Conservation (phyloP, 2,888 invertebrate genomes). For the Sphaerophoria rueppellii region DNA sequence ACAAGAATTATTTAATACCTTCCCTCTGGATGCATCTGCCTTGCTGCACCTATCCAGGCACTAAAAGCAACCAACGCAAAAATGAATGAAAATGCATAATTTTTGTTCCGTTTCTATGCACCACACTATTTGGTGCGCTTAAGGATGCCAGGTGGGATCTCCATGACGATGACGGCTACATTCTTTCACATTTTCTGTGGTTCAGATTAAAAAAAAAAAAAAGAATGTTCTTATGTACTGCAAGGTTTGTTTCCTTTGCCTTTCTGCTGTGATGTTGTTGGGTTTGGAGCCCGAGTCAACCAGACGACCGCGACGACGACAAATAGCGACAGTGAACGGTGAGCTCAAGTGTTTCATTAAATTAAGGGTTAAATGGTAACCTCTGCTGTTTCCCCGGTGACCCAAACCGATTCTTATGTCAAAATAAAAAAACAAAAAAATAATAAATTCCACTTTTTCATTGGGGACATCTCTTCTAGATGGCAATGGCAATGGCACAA, state of each 20-base stretch:
- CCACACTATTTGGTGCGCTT: conserved; percentile 16
- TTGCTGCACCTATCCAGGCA: too few species aligned
- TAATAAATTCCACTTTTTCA: not conserved
- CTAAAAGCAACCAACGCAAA: too few species aligned
- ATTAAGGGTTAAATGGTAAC: conserved; percentile 65
- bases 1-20: too few species aligned
- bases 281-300: conserved; percentile 35
- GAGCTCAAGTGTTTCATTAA: conserved; percentile 66
- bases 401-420: conserved; percentile 41
- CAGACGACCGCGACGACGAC: not conserved
- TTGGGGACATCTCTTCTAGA: conserved; percentile 40
- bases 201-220: not conserved
- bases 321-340: conserved; percentile 46
- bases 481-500: not conserved
- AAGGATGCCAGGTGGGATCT: conserved; percentile 40
- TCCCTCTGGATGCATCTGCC: too few species aligned
- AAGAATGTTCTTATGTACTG: conserved; percentile 11
- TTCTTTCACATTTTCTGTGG: conserved; percentile 4
- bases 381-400: conserved; percentile 33
- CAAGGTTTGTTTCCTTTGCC: conserved; percentile 15
- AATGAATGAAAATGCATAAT: conserved; percentile 59
- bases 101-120: conserved; percentile 59
- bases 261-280: conserved; percentile 31
- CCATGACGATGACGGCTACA: conserved; percentile 59
- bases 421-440: not conserved